Evolutionary conservation across 2,888 invertebrate genomes (phyloP), one percentile per base, ranked within the genome.

Genomic region (Drosophila anomalata): DNA sequence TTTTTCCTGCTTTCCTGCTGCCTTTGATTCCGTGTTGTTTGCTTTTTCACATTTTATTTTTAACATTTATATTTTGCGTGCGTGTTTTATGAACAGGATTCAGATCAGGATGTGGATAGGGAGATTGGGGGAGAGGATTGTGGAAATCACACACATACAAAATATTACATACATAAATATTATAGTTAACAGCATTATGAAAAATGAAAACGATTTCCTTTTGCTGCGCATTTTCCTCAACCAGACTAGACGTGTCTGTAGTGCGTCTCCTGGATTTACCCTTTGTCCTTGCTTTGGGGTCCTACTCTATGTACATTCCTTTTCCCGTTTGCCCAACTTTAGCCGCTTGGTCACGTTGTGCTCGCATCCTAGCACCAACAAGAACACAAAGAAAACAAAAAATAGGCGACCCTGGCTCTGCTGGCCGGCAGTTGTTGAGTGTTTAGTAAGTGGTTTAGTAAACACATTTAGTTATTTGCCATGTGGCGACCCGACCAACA

Each of bases 11-110:
- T 48, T 36, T 59, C 26, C 51, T 52, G 50, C 36, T 68, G 76
- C 78, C 81, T 82, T 68, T 83, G 83, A 86, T 83, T 84, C 81
- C 78, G 63, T 73, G 87, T 82, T 84, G 76, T 84, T 79, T 82
- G 88, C 76, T 75, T 87, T 86, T 86, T 82, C 80, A 88, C 82
- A 89, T 89, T 89, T 89, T 86, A 89, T 89, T 89, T 89, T 88
- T 88, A 80, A 84, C 86, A 84, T 82, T 78, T 85, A 77, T 78
- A 82, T 87, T 88, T 87, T 81, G 74, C 76, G 76, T 83, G 63
- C 65, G 65, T 63, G 63, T 65, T 65, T 54, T 65, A 65, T 65
- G 65, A 65, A 65, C 53, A 63, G 63, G 47, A 42, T 22, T 44
- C 26, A 51, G 50, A 65, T 26, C 29, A 29, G 59, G 56, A 55